Conservation (phyloP, 2,113 vertebrate genomes). For the Phainopepla nitens region DNA sequence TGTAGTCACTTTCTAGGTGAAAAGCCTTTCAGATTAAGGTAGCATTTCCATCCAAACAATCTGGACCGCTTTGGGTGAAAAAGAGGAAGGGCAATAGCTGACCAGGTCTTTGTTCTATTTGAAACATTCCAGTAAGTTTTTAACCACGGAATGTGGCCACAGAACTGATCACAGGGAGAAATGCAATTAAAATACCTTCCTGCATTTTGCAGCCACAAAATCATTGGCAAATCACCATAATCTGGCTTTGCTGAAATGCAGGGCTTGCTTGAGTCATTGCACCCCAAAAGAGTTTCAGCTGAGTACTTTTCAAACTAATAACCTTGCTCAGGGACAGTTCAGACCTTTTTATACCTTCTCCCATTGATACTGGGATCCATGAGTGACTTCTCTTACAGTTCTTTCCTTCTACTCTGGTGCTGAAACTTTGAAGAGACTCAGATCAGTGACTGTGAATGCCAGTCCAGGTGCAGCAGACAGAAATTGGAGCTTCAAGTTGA, state of each 20-base stretch:
- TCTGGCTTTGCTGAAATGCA: conserved; percentile 28
- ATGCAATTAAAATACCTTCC: conserved; percentile 59
- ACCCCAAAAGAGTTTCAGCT: conserved; percentile 19
- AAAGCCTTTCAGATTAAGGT: conserved; percentile 5
- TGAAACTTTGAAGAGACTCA: neutral
- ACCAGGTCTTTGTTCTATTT: conserved; percentile 24
- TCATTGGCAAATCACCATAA: conserved; percentile 27
- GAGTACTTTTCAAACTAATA: conserved; percentile 21
- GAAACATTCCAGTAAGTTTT: conserved; percentile 21
- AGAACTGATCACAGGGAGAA: conserved; percentile 28
- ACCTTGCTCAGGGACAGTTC: neutral
- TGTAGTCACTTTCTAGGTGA: neutral
- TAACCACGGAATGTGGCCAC: neutral
- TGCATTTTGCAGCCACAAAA: conserved; percentile 43
- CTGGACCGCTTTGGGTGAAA: neutral
- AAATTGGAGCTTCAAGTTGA: neutral
- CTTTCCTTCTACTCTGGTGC: neutral
- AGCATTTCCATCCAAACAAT: neutral
- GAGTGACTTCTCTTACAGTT: neutral
- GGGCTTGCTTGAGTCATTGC: conserved; percentile 26
- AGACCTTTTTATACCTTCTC: neutral
- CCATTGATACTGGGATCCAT: neutral
- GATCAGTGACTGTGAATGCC: neutral
- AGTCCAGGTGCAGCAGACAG: neutral
- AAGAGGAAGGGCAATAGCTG: neutral